phyloP scores from a whole-genome alignment of 92 coral and sea anemone species.

The Porites divaricata region DNA sequence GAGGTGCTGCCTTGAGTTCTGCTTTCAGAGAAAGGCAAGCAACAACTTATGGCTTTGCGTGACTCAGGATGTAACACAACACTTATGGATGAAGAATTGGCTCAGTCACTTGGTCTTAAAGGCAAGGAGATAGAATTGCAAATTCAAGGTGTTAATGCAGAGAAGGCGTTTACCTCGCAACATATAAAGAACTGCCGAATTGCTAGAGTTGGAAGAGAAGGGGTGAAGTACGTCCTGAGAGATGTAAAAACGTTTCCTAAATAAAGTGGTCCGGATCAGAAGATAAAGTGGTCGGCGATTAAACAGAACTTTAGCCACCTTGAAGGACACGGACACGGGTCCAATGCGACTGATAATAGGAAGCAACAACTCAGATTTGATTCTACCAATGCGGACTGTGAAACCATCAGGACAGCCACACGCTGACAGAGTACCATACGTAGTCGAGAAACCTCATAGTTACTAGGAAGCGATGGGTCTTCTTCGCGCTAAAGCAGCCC shows the following conservation, averaged over 20 bases:
- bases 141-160: conserved; percentile 27
- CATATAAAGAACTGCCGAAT: conserved; percentile 16
- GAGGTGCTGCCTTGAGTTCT: conserved; percentile 7
- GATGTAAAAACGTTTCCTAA: conserved; percentile 20
- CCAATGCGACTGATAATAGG: conserved; percentile 31
- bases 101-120: neutral
- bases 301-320: conserved; percentile 12
- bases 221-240: conserved; percentile 7
- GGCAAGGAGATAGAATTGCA: conserved; percentile 22
- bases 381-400: conserved; percentile 33
- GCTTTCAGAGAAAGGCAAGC: neutral
- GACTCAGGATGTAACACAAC: conserved; percentile 39
- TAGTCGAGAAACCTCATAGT: conserved; percentile 40
- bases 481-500: conserved; percentile 27
- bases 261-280: conserved; percentile 30
- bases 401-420: conserved; percentile 11
- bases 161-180: conserved; percentile 21
- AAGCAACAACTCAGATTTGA: conserved; percentile 39
- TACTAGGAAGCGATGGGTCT: conserved; percentile 21
- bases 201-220: conserved; percentile 28
- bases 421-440: conserved; percentile 32
- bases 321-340: conserved; percentile 35
- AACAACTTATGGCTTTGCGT: conserved; percentile 24
- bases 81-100: neutral
- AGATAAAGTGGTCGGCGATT: conserved; percentile 25